Base-by-base conservation (phyloP, 2,888 invertebrate species). In the Eilema depressum region DNA sequence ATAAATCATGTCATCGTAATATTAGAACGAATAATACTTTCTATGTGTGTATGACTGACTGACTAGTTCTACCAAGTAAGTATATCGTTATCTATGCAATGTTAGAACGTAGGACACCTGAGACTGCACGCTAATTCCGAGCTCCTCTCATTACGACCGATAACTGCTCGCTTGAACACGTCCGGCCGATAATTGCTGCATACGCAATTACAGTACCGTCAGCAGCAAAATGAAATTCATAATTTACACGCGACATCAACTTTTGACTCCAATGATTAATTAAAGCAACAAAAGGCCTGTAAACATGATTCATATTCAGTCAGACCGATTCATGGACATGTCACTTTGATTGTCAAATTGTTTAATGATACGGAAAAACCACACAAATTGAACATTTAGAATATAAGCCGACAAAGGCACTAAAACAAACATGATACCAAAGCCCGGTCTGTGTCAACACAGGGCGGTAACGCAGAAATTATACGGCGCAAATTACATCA, bases 401-500 rank as follows among this genome's bases (percentile, higher is more conserved):
- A 47, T 23, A 26, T 63, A 66, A 63, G 63, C 33, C 56, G 61
- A 63, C 70, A 73, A 77, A 70, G 62, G 74, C 73, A 73, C 71
- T 81, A 75, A 81, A 85, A 85, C 82, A 84, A 88, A 86, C 84
- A 85, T 85, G 82, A 78, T 65, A 23, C 74, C 71, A 75, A 75
- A 77, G 76, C 75, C 72, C 70, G 75, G 75, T 66, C 68, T 73
- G 81, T 81, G 86, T 84, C 85, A 83, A 86, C 88, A 86, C 80
- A 73, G 83, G 79, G 81, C 73, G 85, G 86, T 88, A 92, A 93
- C 88, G 89, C 81, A 79, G 76, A 88, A 88, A 93, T 93, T 93
- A 93, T 92, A 91, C 93, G 84, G 86, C 81, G 86, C 91, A 91
- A 93, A 93, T 92, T 89, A 91, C 89, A 86, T 90, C 91, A 92